Evolutionary conservation across 1,140 invertebrate genomes (phyloP), one percentile per base, ranked within the genome.

Genomic region (Augochlora pura): DNA sequence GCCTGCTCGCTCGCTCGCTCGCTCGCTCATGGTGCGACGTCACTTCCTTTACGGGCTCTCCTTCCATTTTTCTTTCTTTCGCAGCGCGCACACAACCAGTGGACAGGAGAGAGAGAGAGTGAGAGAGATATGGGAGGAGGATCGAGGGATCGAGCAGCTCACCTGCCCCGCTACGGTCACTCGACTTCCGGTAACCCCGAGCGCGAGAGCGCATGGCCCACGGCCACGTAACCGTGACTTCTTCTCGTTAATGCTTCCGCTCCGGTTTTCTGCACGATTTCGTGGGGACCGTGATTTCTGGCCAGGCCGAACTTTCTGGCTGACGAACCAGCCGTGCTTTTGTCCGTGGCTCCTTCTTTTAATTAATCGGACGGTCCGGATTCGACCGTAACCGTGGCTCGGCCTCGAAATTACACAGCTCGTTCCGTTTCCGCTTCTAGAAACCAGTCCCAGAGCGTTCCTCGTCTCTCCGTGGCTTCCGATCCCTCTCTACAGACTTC

Each of bases 151-250:
- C 73, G 60, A n/a, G 69, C 49, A 52, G 84, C 84, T 86, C 85
- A 85, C 88, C 79, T 82, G 75, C 75, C 67, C 77, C 86, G 85
- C 85, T 89, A 84, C 88, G 88, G 87, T 90, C 88, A 89, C 87
- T 89, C 88, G 82, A 89, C 87, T 89, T 91, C 90, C 90, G 89
- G 86, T 87, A 90, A 89, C 88, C 89, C 88, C 85, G 65, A 74
- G 70, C 69, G 63, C 38, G 38, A 49, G 46, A 60, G 64, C 77
- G 49, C 60, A 79, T 86, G 88, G 88, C 86, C 87, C 87, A 78
- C 84, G 88, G 86, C 84, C 82, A 81, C 52, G 73, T 80, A 78
- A 68, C 87, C 83, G 86, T 86, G 85, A 88, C 87, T 86, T 80
- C 25, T 65, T 62, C 66, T 81, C 84, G 42, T 80, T 77, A 74